These are phyloP conservation scores for Aramus guarauna DNA, from an alignment of 2,113 vertebrate species.

Conservation along the genomic window DNA sequence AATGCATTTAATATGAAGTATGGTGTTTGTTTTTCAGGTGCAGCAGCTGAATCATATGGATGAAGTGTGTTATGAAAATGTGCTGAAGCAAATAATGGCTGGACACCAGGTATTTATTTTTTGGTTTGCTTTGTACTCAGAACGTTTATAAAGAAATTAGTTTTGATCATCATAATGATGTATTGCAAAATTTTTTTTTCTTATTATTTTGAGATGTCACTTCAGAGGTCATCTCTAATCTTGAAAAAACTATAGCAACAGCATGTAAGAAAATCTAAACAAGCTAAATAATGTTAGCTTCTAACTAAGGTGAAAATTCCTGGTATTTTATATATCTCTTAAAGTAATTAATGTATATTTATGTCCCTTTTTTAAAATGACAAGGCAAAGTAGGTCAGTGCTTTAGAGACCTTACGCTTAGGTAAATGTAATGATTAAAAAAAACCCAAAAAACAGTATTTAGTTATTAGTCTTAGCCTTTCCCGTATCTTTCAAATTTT, in stretches of 20 bases:
- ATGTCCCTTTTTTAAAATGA: neutral
- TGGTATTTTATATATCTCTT: neutral
- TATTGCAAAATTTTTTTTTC: neutral
- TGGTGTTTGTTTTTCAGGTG: slow-evolving; percentile 72
- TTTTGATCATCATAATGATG: neutral
- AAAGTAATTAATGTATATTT: neutral
- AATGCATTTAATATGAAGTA: neutral
- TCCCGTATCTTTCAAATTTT: neutral
- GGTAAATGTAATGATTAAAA: neutral
- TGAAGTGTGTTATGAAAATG: slow-evolving; percentile 95
- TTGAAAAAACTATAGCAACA: neutral
- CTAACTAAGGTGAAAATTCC: neutral
- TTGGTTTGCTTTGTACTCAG: neutral
- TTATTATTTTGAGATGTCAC: neutral
- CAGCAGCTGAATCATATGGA: slow-evolving; percentile 96
- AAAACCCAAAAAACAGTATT: neutral
- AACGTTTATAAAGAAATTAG: neutral
- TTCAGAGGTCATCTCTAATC: neutral
- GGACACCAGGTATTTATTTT: slow-evolving; percentile 87
- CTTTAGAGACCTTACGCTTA: neutral
- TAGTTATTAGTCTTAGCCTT: neutral
- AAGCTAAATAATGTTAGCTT: neutral
- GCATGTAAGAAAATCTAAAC: neutral
- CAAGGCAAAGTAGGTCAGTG: neutral
- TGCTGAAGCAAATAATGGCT: slow-evolving; percentile 90